Evolutionary conservation across 2,113 vertebrate species (phyloP), one percentile per base, ranked within the genome.

Genomic region (Dromaius novaehollandiae): DNA sequence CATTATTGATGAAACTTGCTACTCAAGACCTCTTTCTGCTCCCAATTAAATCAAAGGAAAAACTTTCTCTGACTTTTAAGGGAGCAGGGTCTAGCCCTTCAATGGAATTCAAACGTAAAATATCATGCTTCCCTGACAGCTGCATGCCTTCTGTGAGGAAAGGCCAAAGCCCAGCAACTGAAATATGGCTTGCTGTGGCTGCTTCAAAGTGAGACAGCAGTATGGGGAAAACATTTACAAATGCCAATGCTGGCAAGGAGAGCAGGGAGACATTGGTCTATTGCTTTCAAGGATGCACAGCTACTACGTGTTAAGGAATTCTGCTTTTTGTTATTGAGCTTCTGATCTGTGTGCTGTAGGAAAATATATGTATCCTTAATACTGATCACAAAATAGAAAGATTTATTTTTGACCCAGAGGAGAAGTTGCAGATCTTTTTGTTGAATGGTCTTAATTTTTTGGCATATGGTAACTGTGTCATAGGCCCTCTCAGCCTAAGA

Each of bases 61-160:
- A 88, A 86, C 92, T 94, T 95, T 95, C 82, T 68, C 90, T 92
- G 90, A 81, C 64, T 94, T 91, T 94, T 81, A 86, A 94, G 88
- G 76, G 50, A 95, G 60, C 36, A 55, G 88, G 20, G 76, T 88
- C 93, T 97, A 92, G 88, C 64, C 82, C 11, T 71, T 63, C 58
- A 63, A 5, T 68, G 73, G 82, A 96, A 93, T 95, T 95, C 38
- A 70, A 86, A 83, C 82, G 74, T 81, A 86, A 95, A 96, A 71
- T 73, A 53, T 48, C 0, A 1, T 79, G 50, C 86, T 78, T 93
- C 71, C 79, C 82, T 93, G 68, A 95, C 96, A 97, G 96, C 90
- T 97, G 96, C 83, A 71, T 93, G 90, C 96, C 96, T 96, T 95
- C 95, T 97, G 96, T 86, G 85, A 64, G 73, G 64, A 32, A 28